These are phyloP conservation scores for Agrotis exclamationis DNA, from an alignment of 2,888 invertebrate species.

Conservation along the genomic window DNA sequence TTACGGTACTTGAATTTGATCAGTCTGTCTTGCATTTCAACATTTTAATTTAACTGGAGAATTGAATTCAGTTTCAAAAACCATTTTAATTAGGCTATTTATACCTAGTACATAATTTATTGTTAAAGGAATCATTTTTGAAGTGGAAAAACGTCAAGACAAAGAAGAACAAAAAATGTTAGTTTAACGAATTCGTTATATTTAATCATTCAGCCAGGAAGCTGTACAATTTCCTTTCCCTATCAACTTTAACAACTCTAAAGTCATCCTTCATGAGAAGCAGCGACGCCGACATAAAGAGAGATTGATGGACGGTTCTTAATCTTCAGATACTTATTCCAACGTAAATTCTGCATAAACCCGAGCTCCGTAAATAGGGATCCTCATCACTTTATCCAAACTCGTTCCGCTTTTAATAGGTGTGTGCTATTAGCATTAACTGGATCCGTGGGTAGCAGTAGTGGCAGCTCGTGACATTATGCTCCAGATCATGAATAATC, in stretches of 20 bases:
- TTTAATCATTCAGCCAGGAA: not conserved
- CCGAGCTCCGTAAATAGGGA: slow-evolving; percentile 34
- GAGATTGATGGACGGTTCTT: slow-evolving; percentile 39
- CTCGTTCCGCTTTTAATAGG: slow-evolving; percentile 50
- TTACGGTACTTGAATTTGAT: not conserved
- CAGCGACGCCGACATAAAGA: slow-evolving; percentile 21
- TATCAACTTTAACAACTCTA: not conserved
- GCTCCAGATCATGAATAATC: slow-evolving; percentile 37
- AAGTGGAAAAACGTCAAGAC: no score
- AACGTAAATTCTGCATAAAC: slow-evolving; percentile 38
- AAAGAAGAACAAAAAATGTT: no score
- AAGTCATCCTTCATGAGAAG: slow-evolving; percentile 11
- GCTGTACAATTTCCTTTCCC: not conserved
- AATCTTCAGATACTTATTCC: slow-evolving; percentile 46
- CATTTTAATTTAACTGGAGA: not conserved
- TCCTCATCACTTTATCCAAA: slow-evolving; percentile 43
- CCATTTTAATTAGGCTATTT: not conserved
- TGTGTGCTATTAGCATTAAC: slow-evolving; percentile 36
- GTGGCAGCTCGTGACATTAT: slow-evolving; percentile 20
- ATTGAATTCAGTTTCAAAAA: not conserved
- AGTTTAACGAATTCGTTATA: no score
- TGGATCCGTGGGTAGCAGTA: slow-evolving; percentile 1
- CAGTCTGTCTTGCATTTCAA: not conserved
- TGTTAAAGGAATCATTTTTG: no score
- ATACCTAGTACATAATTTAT: no score